Conservation (phyloP, 2,797 vertebrate genomes). For the Alosa sapidissima region DNA sequence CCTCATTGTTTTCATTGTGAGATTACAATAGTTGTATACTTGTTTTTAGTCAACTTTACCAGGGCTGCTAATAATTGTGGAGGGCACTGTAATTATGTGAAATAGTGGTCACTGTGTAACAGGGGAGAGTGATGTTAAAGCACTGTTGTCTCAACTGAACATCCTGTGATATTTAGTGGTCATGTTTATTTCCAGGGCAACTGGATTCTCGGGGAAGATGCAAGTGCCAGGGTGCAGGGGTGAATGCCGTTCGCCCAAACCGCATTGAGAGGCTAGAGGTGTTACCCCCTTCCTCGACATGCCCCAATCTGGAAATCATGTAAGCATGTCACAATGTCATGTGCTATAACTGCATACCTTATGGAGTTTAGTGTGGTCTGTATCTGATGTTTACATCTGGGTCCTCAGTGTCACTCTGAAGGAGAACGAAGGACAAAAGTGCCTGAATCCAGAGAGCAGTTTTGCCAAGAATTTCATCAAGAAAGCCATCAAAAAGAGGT, state of each 20-base stretch:
- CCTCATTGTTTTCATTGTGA: no score
- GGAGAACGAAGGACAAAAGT: slow-evolving; percentile 19
- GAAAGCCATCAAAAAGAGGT: background rate
- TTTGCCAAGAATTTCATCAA: slow-evolving; percentile 32
- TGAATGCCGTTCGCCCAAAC: slow-evolving; percentile 30
- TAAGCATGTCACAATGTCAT: slow-evolving; percentile 20
- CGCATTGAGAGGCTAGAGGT: slow-evolving; percentile 39
- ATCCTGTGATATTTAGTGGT: background rate
- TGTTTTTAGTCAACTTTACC: no score
- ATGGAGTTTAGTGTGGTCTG: background rate
- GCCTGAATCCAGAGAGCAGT: slow-evolving; percentile 39
- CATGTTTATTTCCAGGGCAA: slow-evolving; percentile 35
- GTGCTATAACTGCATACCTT: background rate
- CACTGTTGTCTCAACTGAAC: background rate
- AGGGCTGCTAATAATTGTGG: no score
- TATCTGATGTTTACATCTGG: background rate
- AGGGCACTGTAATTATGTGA: background rate
- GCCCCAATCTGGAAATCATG: slow-evolving; percentile 45
- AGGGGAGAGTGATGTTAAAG: background rate
- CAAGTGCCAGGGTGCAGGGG: slow-evolving; percentile 29
- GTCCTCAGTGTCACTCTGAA: background rate
- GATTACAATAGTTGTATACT: no score
- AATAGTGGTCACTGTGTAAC: background rate
- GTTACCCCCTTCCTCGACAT: slow-evolving; percentile 32
- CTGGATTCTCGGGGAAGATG: slow-evolving; percentile 26